Base-by-base conservation (phyloP, 2,797 vertebrate genomes). In the Vultur gryphus region DNA sequence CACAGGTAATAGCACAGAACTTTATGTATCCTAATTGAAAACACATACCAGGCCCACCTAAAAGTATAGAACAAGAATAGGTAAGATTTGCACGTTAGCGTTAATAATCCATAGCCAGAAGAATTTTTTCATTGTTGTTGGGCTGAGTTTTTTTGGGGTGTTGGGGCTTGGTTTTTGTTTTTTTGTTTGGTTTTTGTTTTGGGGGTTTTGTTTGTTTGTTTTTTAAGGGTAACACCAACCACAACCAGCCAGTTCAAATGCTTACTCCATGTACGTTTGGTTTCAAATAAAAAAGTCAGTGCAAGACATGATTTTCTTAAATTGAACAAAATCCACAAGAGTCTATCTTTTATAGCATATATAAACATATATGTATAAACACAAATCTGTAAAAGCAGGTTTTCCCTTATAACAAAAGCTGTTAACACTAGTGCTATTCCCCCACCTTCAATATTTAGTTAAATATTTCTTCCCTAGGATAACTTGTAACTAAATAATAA, bases 301-400 rank as follows among this genome's bases (percentile, higher is more conserved):
- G 23, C 55, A 65, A 65, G 17, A 26, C 10, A 65, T 2, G 15
- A 20, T 26, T 90, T 79, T 11, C 28, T 52, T 23, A 44, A 69
- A 10, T 15, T 24, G 46, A 39, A 41, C 35, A 70, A 65, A 79
- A 62, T 13, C 1, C 0, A 13, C 0, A 1, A 77, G 13, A 59
- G 58, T 31, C 16, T 49, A 10, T 41, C 33, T 79, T 48, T 23
- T 33, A 44, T 11, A 23, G 54, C 16, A 20, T 35, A 49, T 25
- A 17, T 9, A 78, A 21, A 48, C 10, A 59, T 3, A n/a, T 5
- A 52, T 0, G 0, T 10, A 28, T n/a, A 75, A 79, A 67, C 11
- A 70, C 7, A 20, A 58, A 62, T 15, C 17, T 67, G 23, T 21
- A 41, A 51, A 57, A 17, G 10, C 3, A 1, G 3, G 1, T 10